phyloP scores from a whole-genome alignment of 1,140 invertebrate genomes.

The Antheraea pernyi region DNA sequence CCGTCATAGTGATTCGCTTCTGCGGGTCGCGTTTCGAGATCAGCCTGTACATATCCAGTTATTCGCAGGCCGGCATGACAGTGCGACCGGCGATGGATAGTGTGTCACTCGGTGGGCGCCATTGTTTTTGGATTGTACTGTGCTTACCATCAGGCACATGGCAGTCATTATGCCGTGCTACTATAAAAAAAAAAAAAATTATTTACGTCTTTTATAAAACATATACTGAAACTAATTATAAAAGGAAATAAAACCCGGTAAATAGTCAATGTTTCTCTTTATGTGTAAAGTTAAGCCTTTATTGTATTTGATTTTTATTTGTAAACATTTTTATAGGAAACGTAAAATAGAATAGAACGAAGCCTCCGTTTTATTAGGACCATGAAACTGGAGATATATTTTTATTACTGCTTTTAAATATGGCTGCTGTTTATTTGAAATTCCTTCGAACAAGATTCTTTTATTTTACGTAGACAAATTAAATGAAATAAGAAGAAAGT shows the following conservation, averaged over 20 bases:
- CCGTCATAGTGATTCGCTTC: too few species aligned
- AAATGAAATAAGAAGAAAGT: not conserved
- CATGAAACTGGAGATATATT: constrained; percentile 28
- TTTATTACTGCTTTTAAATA: constrained; percentile 29
- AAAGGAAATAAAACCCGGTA: not conserved
- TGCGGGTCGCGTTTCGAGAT: too few species aligned
- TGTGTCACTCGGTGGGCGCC: too few species aligned
- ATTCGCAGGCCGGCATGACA: too few species aligned
- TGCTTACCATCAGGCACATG: too few species aligned
- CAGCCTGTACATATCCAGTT: too few species aligned
- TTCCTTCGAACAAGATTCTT: constrained; percentile 22
- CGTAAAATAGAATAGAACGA: constrained; percentile 22
- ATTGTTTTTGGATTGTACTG: too few species aligned
- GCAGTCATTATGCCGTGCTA: too few species aligned
- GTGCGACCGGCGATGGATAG: too few species aligned
- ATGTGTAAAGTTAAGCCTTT: constrained; percentile 6
- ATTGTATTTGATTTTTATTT: constrained; percentile 14
- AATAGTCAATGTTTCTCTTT: not conserved
- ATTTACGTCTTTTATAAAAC: constrained; percentile 9
- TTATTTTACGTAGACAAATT: constrained; percentile 5
- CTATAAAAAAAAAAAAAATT: too few species aligned
- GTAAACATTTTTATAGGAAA: constrained; percentile 15
- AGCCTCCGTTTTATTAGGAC: constrained; percentile 29
- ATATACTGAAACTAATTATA: constrained; percentile 11
- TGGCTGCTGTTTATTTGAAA: constrained; percentile 21